Evolutionary conservation across 1,140 invertebrate species (phyloP).

Genomic region (Teleogryllus occipitalis): DNA sequence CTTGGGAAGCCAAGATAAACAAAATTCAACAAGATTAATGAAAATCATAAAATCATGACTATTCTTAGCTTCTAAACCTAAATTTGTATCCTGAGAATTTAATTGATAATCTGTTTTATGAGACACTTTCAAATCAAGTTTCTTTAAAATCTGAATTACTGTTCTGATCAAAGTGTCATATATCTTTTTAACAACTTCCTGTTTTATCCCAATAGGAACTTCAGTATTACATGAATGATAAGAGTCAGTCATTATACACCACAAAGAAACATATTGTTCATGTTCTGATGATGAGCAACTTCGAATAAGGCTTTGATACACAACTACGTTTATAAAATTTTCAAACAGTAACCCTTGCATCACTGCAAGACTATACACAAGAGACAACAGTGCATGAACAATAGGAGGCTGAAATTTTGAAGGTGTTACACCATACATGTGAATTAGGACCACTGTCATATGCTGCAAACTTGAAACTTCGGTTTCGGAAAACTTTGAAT

Average conservation of each 20-base stretch:
- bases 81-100: not conserved
- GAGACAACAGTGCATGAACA: not conserved
- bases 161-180: not conserved
- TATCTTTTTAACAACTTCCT: not conserved
- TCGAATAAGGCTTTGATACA: not conserved
- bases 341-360: not conserved
- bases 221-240: not conserved
- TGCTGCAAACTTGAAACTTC: not conserved
- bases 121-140: not conserved
- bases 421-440: not conserved
- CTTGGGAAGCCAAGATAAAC: not conserved
- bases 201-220: not conserved
- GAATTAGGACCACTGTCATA: not conserved
- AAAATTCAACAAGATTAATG: not conserved
- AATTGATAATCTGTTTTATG: not conserved
- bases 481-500: not conserved
- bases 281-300: not conserved
- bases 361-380: not conserved
- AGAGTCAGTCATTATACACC: not conserved
- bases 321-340: not conserved
- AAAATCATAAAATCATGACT: not conserved
- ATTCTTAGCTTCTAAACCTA: not conserved
- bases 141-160: not conserved
- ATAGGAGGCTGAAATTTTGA: not conserved
- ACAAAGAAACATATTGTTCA: not conserved